phyloP scores from a whole-genome alignment of 2,888 invertebrate genomes.

The Spialia ferax region DNA sequence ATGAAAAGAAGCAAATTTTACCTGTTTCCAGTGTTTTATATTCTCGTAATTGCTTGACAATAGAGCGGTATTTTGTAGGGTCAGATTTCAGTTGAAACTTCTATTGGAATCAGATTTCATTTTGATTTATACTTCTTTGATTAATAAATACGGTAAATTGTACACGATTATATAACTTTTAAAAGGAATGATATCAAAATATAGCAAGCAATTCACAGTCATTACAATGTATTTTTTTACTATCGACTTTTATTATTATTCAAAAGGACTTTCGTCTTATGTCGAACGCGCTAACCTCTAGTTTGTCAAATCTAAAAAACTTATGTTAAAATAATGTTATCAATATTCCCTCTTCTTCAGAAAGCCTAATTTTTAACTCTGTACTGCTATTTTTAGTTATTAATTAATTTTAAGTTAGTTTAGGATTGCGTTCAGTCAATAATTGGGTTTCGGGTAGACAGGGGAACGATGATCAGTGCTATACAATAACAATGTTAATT shows the following conservation, averaged over 20 bases:
- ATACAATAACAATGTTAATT: neutral
- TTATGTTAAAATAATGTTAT: too few relatives aligned
- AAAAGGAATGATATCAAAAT: too few relatives aligned
- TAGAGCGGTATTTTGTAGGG: neutral
- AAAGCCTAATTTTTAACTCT: too few relatives aligned
- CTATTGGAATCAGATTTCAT: neutral
- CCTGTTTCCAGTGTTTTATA: slow-evolving; percentile 18
- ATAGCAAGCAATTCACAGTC: too few relatives aligned
- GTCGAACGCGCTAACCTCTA: too few relatives aligned
- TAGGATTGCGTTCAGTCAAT: slow-evolving; percentile 63
- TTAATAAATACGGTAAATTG: neutral
- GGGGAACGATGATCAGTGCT: slow-evolving; percentile 4
- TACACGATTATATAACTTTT: too few relatives aligned
- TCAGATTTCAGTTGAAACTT: slow-evolving; percentile 7
- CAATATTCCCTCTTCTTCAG: too few relatives aligned
- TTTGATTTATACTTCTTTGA: neutral
- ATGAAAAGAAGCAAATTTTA: slow-evolving; percentile 21
- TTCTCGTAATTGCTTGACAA: neutral
- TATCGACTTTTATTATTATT: too few relatives aligned
- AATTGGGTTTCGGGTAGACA: slow-evolving; percentile 48
- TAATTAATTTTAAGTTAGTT: neutral
- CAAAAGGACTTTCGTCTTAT: too few relatives aligned
- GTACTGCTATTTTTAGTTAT: neutral
- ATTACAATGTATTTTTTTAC: too few relatives aligned
- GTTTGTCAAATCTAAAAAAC: too few relatives aligned